Conservation (phyloP, 2,113 vertebrate species). For the Oryzias melastigma region DNA sequence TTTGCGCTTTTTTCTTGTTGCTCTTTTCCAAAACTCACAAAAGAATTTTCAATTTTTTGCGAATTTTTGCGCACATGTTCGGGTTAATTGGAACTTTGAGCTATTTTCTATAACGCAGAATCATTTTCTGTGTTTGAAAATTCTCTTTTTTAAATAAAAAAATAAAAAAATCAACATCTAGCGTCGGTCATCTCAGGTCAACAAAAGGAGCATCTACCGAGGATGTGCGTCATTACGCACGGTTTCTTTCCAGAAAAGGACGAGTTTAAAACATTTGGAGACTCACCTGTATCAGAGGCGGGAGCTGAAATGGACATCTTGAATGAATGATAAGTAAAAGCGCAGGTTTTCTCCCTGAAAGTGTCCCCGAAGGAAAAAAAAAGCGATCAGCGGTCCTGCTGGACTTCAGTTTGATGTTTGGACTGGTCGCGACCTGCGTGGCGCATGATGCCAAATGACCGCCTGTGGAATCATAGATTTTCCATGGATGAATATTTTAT, state of each 20-base stretch:
- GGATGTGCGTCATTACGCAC: neutral
- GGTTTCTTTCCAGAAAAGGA: neutral
- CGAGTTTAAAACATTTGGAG: neutral
- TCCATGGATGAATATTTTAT: conserved; percentile 77
- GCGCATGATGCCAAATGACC: conserved; percentile 18
- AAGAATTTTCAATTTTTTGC: neutral
- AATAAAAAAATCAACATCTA: conserved; percentile 2
- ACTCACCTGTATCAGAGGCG: conserved; percentile 60
- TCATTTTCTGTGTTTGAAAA: neutral
- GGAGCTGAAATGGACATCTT: conserved; percentile 53
- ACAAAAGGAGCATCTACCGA: neutral
- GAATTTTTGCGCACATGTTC: neutral
- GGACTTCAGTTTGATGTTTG: conserved; percentile 34
- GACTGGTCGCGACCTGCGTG: conserved; percentile 38
- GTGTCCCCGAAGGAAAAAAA: neutral
- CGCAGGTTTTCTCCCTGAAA: conserved; percentile 7
- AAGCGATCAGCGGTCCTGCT: neutral
- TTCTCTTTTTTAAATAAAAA: too few species aligned
- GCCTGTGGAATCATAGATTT: conserved; percentile 66
- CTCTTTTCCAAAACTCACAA: too few species aligned
- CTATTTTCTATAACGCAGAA: neutral
- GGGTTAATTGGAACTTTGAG: neutral
- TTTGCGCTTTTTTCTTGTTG: too few species aligned
- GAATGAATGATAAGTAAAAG: conserved; percentile 28
- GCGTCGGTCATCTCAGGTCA: conserved; percentile 43